Percentiles rank a stretch among this genome's conserved stretches.
phyloP scores from a whole-genome alignment of 2,888 invertebrate species.

The Drosophila paracracens region DNA sequence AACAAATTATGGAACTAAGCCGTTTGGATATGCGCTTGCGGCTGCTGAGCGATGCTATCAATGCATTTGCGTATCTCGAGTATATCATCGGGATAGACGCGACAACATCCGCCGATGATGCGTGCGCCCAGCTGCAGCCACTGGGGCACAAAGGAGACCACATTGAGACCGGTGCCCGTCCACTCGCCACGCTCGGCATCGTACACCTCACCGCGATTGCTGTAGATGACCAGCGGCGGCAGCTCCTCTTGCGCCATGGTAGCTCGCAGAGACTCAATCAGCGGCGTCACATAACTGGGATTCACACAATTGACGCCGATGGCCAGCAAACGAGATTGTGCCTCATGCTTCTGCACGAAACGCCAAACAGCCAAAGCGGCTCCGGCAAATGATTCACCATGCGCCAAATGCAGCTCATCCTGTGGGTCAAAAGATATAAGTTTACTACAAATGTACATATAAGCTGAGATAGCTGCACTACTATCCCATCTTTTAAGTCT shows the following conservation, averaged over 20 bases:
- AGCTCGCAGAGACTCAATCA: slow-evolving; percentile 87
- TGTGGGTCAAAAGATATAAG: slow-evolving; percentile 58
- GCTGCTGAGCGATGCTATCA: slow-evolving; percentile 60
- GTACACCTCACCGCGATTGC: slow-evolving; percentile 91
- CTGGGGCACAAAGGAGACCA: slow-evolving; percentile 87
- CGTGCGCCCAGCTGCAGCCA: slow-evolving; percentile 93
- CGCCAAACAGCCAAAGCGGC: slow-evolving; percentile 89
- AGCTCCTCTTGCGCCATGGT: slow-evolving; percentile 72
- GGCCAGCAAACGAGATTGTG: slow-evolving; percentile 88
- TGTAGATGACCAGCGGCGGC: slow-evolving; percentile 94
- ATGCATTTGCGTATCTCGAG: slow-evolving; percentile 87
- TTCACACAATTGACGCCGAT: slow-evolving; percentile 95
- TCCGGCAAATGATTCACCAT: slow-evolving; percentile 92
- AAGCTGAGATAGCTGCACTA: neutral
- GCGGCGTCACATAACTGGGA: slow-evolving; percentile 87
- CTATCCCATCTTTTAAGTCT: neutral
- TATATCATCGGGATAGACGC: slow-evolving; percentile 93
- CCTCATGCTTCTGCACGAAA: slow-evolving; percentile 86
- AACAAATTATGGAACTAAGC: slow-evolving; percentile 26
- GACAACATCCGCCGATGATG: slow-evolving; percentile 96
- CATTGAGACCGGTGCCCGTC: slow-evolving; percentile 88
- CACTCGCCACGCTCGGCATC: slow-evolving; percentile 85
- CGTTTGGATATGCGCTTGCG: slow-evolving; percentile 35
- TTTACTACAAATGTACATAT: neutral
- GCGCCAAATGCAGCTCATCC: slow-evolving; percentile 88